Evolutionary conservation across 2,797 vertebrate genomes (phyloP).

Genomic region (Etheostoma nigrum): DNA sequence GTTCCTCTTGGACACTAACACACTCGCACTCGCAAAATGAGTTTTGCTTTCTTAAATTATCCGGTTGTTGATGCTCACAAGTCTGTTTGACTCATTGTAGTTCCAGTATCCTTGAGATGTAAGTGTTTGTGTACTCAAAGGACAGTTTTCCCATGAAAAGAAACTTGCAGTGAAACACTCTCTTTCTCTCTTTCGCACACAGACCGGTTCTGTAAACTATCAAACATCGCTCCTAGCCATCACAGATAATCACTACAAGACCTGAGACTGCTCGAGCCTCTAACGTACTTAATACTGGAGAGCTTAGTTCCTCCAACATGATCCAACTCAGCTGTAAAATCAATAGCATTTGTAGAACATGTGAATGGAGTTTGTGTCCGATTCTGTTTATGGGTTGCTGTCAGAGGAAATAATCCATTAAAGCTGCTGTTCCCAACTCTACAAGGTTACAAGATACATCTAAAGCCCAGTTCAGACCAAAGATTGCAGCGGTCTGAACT

Average conservation of each 20-base stretch:
- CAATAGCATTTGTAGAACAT: background rate
- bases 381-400: background rate
- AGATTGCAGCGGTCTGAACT: too few relatives aligned
- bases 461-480: too few relatives aligned
- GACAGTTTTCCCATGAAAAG: slow-evolving; percentile 54
- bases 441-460: too few relatives aligned
- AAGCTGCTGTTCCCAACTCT: background rate
- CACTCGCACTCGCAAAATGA: too few relatives aligned
- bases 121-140: slow-evolving; percentile 38
- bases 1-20: too few relatives aligned
- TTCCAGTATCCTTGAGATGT: slow-evolving; percentile 17
- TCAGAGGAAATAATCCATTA: background rate
- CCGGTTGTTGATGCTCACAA: background rate
- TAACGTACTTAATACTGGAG: background rate
- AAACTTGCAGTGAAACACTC: slow-evolving; percentile 5
- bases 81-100: slow-evolving; percentile 1
- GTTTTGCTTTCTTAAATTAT: background rate
- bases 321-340: background rate
- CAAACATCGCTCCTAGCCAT: slow-evolving; percentile 58
- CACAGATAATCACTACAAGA: slow-evolving; percentile 72
- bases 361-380: background rate
- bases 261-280: background rate
- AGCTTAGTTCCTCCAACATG: background rate
- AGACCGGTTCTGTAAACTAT: slow-evolving; percentile 60
- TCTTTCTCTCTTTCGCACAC: background rate